Conservation (phyloP, 1,140 invertebrate species). For the Zeugodacus cucurbitae region DNA sequence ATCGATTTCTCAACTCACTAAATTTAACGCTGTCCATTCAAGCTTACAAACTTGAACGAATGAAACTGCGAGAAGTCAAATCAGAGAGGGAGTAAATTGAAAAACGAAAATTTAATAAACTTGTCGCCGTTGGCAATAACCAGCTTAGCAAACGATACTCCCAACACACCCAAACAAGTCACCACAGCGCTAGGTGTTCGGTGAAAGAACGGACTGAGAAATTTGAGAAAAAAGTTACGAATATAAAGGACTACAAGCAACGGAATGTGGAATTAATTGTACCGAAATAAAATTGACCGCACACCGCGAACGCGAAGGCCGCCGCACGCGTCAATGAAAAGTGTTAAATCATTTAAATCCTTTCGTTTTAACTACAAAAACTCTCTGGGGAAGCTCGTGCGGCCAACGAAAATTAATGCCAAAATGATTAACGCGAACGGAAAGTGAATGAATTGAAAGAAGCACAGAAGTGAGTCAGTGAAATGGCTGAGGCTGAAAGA, state of each 20-base stretch:
- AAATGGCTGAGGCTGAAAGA: neutral
- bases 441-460: neutral
- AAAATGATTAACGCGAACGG: constrained; percentile 18
- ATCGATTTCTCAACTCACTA: neutral
- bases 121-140: constrained; percentile 15
- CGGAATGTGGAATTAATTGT: neutral
- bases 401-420: constrained; percentile 25
- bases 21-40: neutral
- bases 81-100: constrained; percentile 17
- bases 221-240: neutral
- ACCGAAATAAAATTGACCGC: constrained; percentile 24
- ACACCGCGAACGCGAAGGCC: neutral
- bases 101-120: constrained; percentile 38
- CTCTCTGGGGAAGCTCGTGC: neutral
- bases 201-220: neutral
- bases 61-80: neutral
- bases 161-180: neutral
- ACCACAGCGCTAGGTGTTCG: neutral
- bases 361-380: constrained; percentile 8
- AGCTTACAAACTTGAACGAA: neutral
- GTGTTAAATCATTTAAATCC: constrained; percentile 39
- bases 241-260: neutral
- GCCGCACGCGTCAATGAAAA: neutral
- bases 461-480: neutral
- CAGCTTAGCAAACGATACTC: neutral